Conservation (phyloP, 2,113 vertebrate species). For the Penelope pileata region DNA sequence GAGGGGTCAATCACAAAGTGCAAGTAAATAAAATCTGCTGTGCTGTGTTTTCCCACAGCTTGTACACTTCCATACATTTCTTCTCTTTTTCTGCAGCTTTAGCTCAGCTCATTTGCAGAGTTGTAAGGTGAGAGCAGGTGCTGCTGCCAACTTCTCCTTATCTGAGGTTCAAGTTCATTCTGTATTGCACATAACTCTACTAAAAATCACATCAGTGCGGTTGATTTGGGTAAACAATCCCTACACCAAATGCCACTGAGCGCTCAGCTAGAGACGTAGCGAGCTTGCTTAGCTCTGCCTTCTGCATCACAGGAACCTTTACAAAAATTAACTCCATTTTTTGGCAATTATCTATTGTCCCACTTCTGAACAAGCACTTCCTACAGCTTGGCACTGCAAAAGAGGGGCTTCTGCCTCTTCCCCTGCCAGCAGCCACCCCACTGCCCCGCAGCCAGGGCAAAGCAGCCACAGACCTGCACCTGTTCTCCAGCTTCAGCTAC, state of each 20-base stretch:
- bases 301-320: not conserved
- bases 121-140: not conserved
- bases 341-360: not conserved
- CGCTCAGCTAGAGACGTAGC: not conserved
- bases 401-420: not conserved
- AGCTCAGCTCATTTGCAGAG: not conserved
- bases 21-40: not conserved
- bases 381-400: not conserved
- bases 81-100: not conserved
- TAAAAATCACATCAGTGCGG: not conserved
- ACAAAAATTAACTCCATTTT: not conserved
- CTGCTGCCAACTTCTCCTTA: not conserved
- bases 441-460: not conserved
- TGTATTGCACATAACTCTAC: not conserved
- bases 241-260: not conserved
- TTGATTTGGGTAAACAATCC: not conserved
- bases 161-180: not conserved
- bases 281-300: not conserved
- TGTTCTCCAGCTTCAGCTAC: not conserved
- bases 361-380: not conserved
- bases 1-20: not conserved
- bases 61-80: not conserved
- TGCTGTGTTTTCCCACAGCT: not conserved
- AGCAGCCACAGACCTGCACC: fast-evolving
- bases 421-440: not conserved